These are phyloP conservation scores for Melanostoma scalare DNA, from an alignment of 2,888 invertebrate genomes.

Conservation along the genomic window DNA sequence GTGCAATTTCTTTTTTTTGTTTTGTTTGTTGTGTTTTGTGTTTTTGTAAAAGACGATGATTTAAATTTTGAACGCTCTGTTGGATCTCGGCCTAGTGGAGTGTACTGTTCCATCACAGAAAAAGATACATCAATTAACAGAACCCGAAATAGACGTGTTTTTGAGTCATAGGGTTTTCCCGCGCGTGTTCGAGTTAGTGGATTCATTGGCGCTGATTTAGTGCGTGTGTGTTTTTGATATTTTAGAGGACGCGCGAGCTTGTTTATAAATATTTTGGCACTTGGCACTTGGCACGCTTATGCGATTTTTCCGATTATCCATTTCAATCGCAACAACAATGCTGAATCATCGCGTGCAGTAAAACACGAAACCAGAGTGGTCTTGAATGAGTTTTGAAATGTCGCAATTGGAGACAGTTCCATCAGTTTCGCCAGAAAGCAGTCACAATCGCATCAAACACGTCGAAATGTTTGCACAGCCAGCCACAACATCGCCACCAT, in stretches of 20 bases:
- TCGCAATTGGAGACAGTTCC: constrained; percentile 52
- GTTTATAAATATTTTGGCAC: constrained; percentile 20
- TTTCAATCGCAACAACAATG: constrained; percentile 46
- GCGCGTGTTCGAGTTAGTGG: constrained; percentile 73
- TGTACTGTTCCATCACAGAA: constrained; percentile 56
- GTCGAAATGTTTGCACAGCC: constrained; percentile 68
- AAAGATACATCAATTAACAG: constrained; percentile 72
- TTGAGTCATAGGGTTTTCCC: constrained; percentile 80
- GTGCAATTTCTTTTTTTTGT: constrained; percentile 11
- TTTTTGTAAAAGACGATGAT: constrained; percentile 37
- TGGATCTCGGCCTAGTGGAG: constrained; percentile 52
- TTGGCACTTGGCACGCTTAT: too few species aligned
- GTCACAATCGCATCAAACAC: constrained; percentile 50
- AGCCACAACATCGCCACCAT: constrained; percentile 34
- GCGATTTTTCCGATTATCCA: background rate
- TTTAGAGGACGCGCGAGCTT: constrained; percentile 2
- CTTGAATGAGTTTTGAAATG: constrained; percentile 37
- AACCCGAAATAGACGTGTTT: constrained; percentile 62
- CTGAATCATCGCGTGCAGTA: constrained; percentile 13
- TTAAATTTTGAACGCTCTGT: constrained; percentile 30
- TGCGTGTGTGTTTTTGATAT: constrained; percentile 10
- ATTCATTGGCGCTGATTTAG: constrained; percentile 18
- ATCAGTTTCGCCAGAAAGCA: constrained; percentile 34
- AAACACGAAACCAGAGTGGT: background rate
- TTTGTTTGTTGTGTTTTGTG: background rate